Percentiles rank a stretch among this genome's conserved stretches.
Evolutionary conservation across 2,113 vertebrate species (phyloP).

Genomic region (Crypturellus undulatus): DNA sequence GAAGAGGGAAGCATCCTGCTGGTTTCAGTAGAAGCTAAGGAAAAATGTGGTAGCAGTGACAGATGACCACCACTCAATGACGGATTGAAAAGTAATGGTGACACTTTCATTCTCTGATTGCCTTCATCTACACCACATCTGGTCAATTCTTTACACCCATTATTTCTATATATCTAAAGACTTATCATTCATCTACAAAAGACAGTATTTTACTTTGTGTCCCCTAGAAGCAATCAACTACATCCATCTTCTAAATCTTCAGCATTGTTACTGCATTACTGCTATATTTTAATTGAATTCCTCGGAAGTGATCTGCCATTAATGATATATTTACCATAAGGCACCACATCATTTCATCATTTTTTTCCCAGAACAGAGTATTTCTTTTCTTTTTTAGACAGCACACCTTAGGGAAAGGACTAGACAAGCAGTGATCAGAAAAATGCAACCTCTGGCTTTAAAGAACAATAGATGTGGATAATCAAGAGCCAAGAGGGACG

Average conservation of each 20-base stretch:
- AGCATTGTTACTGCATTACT: conserved; percentile 15
- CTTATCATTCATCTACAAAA: conserved; percentile 56
- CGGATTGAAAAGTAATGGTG: conserved; percentile 34
- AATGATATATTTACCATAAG: neutral
- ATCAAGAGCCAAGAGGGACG: neutral
- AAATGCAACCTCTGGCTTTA: neutral
- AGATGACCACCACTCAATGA: neutral
- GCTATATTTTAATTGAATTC: conserved; percentile 6
- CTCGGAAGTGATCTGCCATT: neutral
- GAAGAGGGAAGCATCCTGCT: neutral
- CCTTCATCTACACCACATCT: conserved; percentile 37
- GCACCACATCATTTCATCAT: neutral
- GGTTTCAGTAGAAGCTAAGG: neutral
- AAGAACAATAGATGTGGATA: neutral
- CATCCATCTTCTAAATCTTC: conserved; percentile 36
- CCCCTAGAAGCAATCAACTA: conserved; percentile 54
- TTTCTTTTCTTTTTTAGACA: neutral
- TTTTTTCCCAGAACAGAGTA: neutral
- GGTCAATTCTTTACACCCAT: conserved; percentile 24
- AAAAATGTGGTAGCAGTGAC: neutral
- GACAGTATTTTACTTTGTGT: conserved; percentile 38
- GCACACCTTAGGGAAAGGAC: neutral
- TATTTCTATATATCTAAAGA: conserved; percentile 18
- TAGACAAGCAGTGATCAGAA: neutral
- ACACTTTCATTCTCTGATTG: conserved; percentile 28